phyloP scores from a whole-genome alignment of 2,888 invertebrate species.

The Psococerastis gibbosa region DNA sequence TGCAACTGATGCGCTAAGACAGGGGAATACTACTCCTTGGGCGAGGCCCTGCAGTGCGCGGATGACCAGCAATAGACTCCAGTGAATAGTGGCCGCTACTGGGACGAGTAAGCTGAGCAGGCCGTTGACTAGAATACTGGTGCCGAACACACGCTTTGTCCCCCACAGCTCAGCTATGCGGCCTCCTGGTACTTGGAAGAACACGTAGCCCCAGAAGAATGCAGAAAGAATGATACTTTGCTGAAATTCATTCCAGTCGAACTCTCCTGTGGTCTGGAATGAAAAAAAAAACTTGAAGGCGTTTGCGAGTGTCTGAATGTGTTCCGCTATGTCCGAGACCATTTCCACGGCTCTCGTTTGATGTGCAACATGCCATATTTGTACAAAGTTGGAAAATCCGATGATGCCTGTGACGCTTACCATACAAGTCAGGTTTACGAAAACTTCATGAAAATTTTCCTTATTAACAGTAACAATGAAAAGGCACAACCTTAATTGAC shows the following conservation, averaged over 20 bases:
- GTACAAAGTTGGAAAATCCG: no score
- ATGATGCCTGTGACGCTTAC: no score
- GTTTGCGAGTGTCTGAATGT: no score
- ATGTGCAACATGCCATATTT: no score
- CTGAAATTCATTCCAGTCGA: slow-evolving; percentile 22
- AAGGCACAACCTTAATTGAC: no score
- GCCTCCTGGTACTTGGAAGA: slow-evolving; percentile 27
- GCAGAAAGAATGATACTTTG: slow-evolving; percentile 25
- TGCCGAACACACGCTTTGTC: slow-evolving; percentile 27
- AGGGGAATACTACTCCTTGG: slow-evolving; percentile 19
- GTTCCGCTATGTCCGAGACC: no score
- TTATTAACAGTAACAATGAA: no score
- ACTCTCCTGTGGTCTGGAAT: slow-evolving; percentile 16
- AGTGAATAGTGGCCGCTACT: slow-evolving; percentile 23
- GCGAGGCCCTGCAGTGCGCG: slow-evolving; percentile 27
- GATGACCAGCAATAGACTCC: slow-evolving; percentile 23
- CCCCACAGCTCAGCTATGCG: slow-evolving; percentile 24
- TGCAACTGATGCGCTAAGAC: slow-evolving; percentile 17
- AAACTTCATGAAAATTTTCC: no score
- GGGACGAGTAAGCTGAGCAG: slow-evolving; percentile 26
- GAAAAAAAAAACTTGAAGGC: no score
- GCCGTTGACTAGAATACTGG: slow-evolving; percentile 25
- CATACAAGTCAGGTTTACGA: no score
- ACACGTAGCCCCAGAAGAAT: slow-evolving; percentile 29
- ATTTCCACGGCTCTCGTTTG: no score